Evolutionary conservation across 2,797 vertebrate species (phyloP), one percentile per base, ranked within the genome.

Genomic region (Falco columbarius): DNA sequence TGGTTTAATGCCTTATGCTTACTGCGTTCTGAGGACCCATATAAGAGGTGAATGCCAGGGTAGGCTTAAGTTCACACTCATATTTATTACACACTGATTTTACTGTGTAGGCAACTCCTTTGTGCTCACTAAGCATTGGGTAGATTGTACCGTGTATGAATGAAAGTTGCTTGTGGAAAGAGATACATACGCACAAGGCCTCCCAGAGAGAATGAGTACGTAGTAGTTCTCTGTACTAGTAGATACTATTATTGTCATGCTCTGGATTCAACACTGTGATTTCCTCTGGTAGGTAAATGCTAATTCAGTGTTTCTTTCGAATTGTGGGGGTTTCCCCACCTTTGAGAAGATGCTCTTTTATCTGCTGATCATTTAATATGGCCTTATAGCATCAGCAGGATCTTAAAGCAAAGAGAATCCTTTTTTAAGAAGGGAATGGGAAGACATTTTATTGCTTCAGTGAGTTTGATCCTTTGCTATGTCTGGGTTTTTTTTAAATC

Each of bases 211-310:
- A 87, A 72, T 65, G 70, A 51, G 34, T 63, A 15, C 32, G 40
- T 46, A 59, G 12, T 76, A 63, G 32, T 72, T 89, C 15, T 89
- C 54, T 79, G 16, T 89, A 12, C 24, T 79, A 27, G 54, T 58
- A 65, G 34, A 24, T 67, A 42, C 8, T 91, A 13, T 52, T 90
- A 18, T 16, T 89, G 62, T 51, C 66, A 27, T 66, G 12, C 51
- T 72, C 51, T 95, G 75, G 15, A 67, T 89, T 93, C 42, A 56
- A 11, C 24, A 32, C 5, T 2, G 16, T 77, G 61, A 75, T 79
- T 94, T 94, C 30, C 17, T 77, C 49, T 89, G 38, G 19, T 56
- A 59, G 36, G 42, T 94, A 76, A 82, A 80, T 94, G 42, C 36
- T 80, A 76, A 38, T 30, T 36, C 80, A 72, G 21, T 49, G 12